A percentile compares a stretch with the other conserved stretches of the same genome.
phyloP scores from a whole-genome alignment of 2,113 vertebrate species.

The Anthoscopus minutus region DNA sequence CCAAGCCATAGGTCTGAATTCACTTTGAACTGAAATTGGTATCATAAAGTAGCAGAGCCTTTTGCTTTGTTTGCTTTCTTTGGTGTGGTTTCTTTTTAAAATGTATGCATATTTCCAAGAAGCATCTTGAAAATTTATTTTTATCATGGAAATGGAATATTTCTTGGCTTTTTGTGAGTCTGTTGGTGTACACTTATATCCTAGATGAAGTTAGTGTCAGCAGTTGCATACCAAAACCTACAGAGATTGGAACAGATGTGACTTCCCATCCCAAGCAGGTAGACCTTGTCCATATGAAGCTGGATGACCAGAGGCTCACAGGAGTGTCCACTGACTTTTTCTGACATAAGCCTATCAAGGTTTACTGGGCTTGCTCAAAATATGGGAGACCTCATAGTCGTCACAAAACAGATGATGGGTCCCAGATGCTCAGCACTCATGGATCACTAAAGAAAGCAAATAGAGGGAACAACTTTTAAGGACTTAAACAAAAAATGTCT shows the following conservation, averaged over 20 bases:
- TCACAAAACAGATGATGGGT: conserved; percentile 18
- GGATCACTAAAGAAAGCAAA: conserved; percentile 54
- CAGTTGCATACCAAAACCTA: background rate
- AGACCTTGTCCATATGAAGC: background rate
- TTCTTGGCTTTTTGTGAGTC: background rate
- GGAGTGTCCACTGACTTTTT: background rate
- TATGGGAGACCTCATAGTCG: background rate
- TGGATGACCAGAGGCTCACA: background rate
- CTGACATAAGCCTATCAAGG: background rate
- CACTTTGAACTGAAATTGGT: background rate
- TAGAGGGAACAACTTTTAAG: conserved; percentile 13
- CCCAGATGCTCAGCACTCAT: conserved; percentile 25
- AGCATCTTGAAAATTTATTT: conserved; percentile 29
- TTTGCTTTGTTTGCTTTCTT: conserved; percentile 42
- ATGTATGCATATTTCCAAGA: conserved; percentile 29
- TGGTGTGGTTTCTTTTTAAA: conserved; percentile 35
- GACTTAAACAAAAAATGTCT: background rate
- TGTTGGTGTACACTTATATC: background rate
- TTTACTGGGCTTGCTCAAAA: conserved; percentile 2
- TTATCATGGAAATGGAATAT: background rate
- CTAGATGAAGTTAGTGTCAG: background rate
- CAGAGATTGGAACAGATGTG: background rate
- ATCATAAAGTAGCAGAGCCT: conserved; percentile 7
- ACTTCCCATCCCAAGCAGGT: background rate
- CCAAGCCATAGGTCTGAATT: background rate